These are phyloP conservation scores for Bactericera cockerelli DNA, from an alignment of 1,140 invertebrate genomes.

Conservation along the genomic window DNA sequence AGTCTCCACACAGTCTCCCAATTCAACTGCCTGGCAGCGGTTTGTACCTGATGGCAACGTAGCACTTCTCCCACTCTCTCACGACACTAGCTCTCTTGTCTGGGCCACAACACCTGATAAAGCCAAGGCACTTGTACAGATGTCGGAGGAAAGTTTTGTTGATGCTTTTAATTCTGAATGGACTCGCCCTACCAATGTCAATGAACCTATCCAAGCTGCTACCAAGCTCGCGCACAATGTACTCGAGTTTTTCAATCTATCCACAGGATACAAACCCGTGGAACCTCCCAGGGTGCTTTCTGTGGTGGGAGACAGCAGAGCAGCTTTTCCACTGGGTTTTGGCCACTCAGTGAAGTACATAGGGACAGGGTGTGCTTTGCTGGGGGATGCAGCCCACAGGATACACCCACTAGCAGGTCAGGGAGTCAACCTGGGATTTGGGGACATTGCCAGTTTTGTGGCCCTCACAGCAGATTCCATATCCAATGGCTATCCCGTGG, in stretches of 20 bases:
- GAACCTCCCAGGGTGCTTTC: conserved; percentile 58
- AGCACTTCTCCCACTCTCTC: conserved; percentile 71
- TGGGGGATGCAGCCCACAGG: conserved; percentile 92
- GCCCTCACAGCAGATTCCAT: conserved; percentile 49
- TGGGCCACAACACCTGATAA: conserved; percentile 69
- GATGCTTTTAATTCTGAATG: conserved; percentile 56
- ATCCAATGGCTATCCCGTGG: conserved; percentile 53
- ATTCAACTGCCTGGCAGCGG: conserved; percentile 86
- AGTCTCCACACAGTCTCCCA: conserved; percentile 33
- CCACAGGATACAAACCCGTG: conserved; percentile 7
- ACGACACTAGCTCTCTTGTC: conserved; percentile 66
- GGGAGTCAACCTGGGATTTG: conserved; percentile 93
- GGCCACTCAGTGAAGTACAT: conserved; percentile 78
- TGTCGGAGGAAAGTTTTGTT: conserved; percentile 67
- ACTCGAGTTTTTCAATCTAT: conserved; percentile 4
- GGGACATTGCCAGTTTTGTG: conserved; percentile 64
- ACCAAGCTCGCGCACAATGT: conserved; percentile 6
- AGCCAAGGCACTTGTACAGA: conserved; percentile 51
- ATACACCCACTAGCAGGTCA: conserved; percentile 94
- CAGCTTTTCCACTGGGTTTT: conserved; percentile 82
- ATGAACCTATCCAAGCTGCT: background rate
- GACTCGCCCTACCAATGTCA: background rate
- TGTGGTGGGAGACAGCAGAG: conserved; percentile 48
- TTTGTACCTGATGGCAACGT: conserved; percentile 83
- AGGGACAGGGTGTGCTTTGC: conserved; percentile 49